Evolutionary conservation across 2,888 invertebrate genomes (phyloP), one percentile per base, ranked within the genome.

Genomic region (Catocala sponsa): DNA sequence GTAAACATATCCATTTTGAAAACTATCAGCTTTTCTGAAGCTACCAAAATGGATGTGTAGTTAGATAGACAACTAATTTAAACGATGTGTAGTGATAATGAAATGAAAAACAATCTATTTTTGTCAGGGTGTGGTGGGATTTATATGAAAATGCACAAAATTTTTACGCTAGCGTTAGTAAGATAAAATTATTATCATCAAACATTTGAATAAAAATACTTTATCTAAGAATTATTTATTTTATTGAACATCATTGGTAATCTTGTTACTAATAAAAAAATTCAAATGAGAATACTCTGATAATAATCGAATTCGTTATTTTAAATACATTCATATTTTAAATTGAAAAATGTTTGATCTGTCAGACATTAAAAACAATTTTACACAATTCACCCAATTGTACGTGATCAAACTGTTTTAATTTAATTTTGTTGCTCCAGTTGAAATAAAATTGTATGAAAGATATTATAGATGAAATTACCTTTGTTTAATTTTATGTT

Each of bases 41-140:
- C 63, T 69, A 82, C 74, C 78, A 79, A 80, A 82, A 79, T 66
- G 68, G 63, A 70, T 73, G 68, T 71, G 47, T 63, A 2, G 7
- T 85, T 92, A 92, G 92, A 91, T 92, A 92, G 91, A 80, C 76
- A 83, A 87, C 85, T 88, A 91, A 91, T 89, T 85, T 81, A 84
- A 87, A 71, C 72, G 77, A 89, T 86, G 87, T 86, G 84, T 91
- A 90, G 88, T 63, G 47, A 63, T 73, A 76, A 68, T 57, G 43
- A 76, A 78, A 77, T 80, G 78, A 67, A 70, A 83, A 81, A 85
- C 84, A 81, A 79, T 91, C 87, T 92, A 92, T 92, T 92, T 92
- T 92, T 92, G 90, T 87, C 87, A 87, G 74, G 56, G 57, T 59
- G 78, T 74, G 68, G 81, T 82, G 82, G 78, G 82, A 78, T 85